A percentile compares a stretch with the other conserved stretches of the same genome.
These are phyloP conservation scores for Semicossyphus pulcher DNA, from an alignment of 2,113 vertebrate genomes.

Conservation along the genomic window DNA sequence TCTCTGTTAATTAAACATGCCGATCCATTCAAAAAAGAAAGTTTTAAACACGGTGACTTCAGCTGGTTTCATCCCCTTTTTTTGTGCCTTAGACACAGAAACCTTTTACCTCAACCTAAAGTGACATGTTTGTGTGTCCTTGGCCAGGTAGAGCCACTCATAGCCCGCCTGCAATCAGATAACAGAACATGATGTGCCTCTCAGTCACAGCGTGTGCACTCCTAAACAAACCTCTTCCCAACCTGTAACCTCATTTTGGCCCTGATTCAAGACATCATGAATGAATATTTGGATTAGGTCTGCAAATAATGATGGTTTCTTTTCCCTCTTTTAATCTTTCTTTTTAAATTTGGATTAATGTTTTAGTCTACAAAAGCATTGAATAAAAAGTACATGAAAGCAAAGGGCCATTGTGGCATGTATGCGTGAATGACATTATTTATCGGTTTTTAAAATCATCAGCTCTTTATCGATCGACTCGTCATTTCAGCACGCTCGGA, in stretches of 20 bases:
- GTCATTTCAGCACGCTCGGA: background rate
- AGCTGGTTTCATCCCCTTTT: background rate
- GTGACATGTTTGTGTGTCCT: conserved; percentile 7
- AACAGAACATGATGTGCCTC: background rate
- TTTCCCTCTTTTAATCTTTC: no score
- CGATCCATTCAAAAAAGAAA: no score
- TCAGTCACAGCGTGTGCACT: background rate
- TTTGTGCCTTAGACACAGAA: background rate
- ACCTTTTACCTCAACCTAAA: background rate
- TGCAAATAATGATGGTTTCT: no score
- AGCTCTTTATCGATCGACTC: background rate
- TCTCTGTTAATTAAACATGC: background rate
- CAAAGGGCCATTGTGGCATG: no score
- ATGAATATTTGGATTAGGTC: no score
- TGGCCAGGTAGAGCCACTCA: background rate
- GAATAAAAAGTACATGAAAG: no score
- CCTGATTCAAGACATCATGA: no score
- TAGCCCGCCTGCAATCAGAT: background rate
- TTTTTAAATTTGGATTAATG: no score
- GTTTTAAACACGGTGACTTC: background rate
- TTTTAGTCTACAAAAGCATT: no score
- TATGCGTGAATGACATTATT: background rate
- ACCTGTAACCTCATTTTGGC: background rate
- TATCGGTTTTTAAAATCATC: background rate
- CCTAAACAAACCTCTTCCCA: no score